Percentiles rank a stretch among this genome's conserved stretches.
Conservation (phyloP, 1,140 invertebrate species). For the Rhopalosiphum padi region DNA sequence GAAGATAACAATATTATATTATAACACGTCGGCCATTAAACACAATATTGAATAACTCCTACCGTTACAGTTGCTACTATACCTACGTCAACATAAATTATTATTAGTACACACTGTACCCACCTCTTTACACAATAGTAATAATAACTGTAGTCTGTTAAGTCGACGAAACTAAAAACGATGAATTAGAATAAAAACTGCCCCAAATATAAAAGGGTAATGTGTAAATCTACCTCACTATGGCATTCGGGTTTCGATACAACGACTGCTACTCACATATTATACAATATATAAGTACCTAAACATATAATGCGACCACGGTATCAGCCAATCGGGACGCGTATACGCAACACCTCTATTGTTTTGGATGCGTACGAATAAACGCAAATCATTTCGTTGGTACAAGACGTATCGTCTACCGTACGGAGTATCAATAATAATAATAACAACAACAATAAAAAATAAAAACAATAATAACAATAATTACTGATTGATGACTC, state of each 20-base stretch:
- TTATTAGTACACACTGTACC: not conserved
- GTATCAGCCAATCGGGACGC: not conserved
- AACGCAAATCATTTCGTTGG: constrained; percentile 41
- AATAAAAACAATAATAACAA: constrained; percentile 1
- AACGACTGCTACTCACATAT: not conserved
- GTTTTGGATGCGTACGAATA: constrained; percentile 30
- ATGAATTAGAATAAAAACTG: not conserved
- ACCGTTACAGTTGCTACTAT: constrained; percentile 25
- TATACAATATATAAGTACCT: not conserved
- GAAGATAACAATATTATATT: not conserved
- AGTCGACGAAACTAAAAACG: not conserved
- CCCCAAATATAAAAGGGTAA: not conserved
- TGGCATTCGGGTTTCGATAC: not conserved
- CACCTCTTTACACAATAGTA: not conserved
- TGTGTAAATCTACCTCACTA: not conserved
- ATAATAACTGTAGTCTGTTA: not conserved
- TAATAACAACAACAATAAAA: constrained; percentile 3
- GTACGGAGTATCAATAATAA: not conserved
- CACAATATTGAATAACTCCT: not conserved
- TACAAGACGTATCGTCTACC: not conserved
- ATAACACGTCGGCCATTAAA: not conserved
- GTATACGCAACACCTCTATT: not conserved
- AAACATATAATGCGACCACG: not conserved
- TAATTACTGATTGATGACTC: constrained; percentile 54
- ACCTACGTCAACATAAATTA: not conserved